phyloP scores from a whole-genome alignment of 1,140 invertebrate genomes.

The Rhyacophila brunnea region DNA sequence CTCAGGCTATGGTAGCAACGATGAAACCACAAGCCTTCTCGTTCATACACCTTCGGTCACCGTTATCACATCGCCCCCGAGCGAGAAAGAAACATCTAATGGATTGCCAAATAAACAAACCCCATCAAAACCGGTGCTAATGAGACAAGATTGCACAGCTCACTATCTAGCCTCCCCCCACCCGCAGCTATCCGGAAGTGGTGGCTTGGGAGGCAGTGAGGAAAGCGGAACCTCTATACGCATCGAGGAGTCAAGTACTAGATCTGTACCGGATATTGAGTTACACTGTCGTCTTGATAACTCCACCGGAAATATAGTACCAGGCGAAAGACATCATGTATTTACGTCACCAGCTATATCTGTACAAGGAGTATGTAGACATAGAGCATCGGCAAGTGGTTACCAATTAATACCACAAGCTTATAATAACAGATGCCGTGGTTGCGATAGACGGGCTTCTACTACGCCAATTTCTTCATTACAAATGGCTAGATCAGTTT shows the following conservation, averaged over 20 bases:
- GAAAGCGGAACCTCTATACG: conserved; percentile 65
- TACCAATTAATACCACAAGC: conserved; percentile 59
- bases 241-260: conserved; percentile 67
- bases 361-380: conserved; percentile 53
- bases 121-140: conserved; percentile 70
- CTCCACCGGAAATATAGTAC: conserved; percentile 37
- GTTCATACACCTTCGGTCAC: conserved; percentile 54
- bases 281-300: conserved; percentile 67
- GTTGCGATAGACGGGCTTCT: conserved; percentile 71
- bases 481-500: conserved; percentile 72
- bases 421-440: conserved; percentile 56
- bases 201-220: conserved; percentile 69
- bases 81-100: conserved; percentile 38
- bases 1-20: conserved; percentile 68
- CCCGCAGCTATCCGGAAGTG: conserved; percentile 70
- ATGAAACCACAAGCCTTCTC: conserved; percentile 76
- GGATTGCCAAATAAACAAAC: conserved; percentile 36
- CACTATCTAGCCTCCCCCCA: conserved; percentile 66
- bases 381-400: conserved; percentile 58
- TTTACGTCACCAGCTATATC: conserved; percentile 54
- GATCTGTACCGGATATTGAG: conserved; percentile 87
- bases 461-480: conserved; percentile 72
- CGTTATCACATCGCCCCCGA: conserved; percentile 49
- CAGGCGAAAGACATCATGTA: conserved; percentile 51
- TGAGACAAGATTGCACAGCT: conserved; percentile 79